Evolutionary conservation across 2,888 invertebrate species (phyloP).

Genomic region (Lobophora halterata): DNA sequence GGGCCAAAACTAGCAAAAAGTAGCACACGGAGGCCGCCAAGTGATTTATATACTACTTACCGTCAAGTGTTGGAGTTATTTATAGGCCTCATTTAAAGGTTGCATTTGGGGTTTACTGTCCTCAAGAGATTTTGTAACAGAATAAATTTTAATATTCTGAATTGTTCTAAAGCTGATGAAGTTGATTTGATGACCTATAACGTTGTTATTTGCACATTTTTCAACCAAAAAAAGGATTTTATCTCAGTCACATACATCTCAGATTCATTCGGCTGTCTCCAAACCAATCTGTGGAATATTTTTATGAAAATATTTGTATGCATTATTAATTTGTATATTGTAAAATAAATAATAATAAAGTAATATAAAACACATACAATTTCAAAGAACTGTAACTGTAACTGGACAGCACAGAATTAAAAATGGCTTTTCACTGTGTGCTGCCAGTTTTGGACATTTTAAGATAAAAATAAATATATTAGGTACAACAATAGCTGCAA

Average conservation of each 20-base stretch:
- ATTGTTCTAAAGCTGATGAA: background rate
- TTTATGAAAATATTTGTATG: too few relatives aligned
- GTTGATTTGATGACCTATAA: too few relatives aligned
- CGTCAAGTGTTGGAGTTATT: constrained; percentile 23
- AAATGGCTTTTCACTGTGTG: constrained; percentile 18
- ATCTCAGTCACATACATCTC: too few relatives aligned
- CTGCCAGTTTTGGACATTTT: constrained; percentile 17
- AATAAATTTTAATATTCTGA: background rate
- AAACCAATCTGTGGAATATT: too few relatives aligned
- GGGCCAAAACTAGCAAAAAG: constrained; percentile 19
- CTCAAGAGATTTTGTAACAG: background rate
- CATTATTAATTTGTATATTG: too few relatives aligned
- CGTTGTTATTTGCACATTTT: too few relatives aligned
- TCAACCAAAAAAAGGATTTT: too few relatives aligned
- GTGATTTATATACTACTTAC: constrained; percentile 23
- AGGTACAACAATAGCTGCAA: constrained; percentile 12
- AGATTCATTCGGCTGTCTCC: too few relatives aligned
- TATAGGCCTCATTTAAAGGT: constrained; percentile 13
- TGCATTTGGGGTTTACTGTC: constrained; percentile 4
- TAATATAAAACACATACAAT: background rate
- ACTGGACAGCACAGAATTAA: too few relatives aligned
- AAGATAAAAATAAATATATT: constrained; percentile 26
- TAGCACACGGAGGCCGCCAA: constrained; percentile 4
- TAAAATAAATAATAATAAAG: too few relatives aligned
- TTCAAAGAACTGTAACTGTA: constrained; percentile 9